Percentiles rank a stretch among this genome's conserved stretches.
These are phyloP conservation scores for Drosophila rubida DNA, from an alignment of 2,888 invertebrate genomes.

Conservation along the genomic window DNA sequence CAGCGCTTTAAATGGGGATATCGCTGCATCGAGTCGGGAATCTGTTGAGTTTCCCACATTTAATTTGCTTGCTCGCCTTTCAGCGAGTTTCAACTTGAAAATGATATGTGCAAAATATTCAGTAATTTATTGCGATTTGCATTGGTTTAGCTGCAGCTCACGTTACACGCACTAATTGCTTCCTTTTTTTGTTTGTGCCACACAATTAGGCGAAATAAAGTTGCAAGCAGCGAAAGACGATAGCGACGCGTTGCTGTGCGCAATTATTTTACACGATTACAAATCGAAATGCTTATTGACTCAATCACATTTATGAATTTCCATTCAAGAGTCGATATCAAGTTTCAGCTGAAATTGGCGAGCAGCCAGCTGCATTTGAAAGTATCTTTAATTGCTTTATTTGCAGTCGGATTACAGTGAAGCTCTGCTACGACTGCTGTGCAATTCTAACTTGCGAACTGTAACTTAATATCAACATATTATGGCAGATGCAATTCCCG, in stretches of 20 bases:
- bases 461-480: too few relatives aligned
- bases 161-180: not conserved
- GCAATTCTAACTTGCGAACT: too few relatives aligned
- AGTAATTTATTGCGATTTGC: not conserved
- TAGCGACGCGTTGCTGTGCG: too few relatives aligned
- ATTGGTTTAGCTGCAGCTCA: not conserved
- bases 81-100: too few relatives aligned
- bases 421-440: too few relatives aligned
- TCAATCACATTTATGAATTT: not conserved
- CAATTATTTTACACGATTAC: slow-evolving; percentile 5
- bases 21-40: not conserved
- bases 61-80: too few relatives aligned
- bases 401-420: not conserved
- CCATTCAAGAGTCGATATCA: not conserved
- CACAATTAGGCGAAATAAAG: too few relatives aligned
- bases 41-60: not conserved
- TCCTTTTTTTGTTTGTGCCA: too few relatives aligned
- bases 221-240: not conserved
- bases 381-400: too few relatives aligned
- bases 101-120: too few relatives aligned
- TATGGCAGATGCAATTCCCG: too few relatives aligned
- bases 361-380: too few relatives aligned
- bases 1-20: not conserved
- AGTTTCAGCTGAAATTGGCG: not conserved
- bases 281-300: not conserved